These are phyloP conservation scores for Bujurquina vittata DNA, from an alignment of 2,113 vertebrate species.

Conservation along the genomic window DNA sequence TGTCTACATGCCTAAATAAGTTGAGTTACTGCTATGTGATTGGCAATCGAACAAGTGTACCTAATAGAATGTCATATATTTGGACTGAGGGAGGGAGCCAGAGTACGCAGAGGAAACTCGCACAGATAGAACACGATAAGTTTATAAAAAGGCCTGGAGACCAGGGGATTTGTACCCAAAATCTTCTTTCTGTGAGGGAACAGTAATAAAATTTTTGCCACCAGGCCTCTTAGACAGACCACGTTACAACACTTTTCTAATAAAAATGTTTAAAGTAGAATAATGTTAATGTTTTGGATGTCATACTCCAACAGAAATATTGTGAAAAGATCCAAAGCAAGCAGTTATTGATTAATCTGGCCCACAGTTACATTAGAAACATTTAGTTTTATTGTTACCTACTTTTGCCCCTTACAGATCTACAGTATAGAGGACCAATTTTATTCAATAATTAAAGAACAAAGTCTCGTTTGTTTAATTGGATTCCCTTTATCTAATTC, in stretches of 20 bases:
- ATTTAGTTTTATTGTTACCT: background rate
- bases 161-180: no score
- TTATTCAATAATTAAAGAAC: background rate
- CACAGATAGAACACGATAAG: no score
- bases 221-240: no score
- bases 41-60: no score
- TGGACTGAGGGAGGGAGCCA: no score
- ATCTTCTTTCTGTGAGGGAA: no score
- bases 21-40: background rate
- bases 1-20: background rate
- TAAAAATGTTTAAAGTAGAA: background rate
- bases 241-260: background rate
- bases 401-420: background rate
- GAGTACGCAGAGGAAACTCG: no score
- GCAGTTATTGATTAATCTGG: background rate
- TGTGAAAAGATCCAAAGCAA: background rate
- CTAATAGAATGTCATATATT: no score
- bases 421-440: background rate
- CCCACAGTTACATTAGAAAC: background rate
- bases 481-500: background rate
- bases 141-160: no score
- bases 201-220: no score
- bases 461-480: background rate
- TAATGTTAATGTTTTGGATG: background rate
- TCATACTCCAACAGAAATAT: background rate